A percentile compares a stretch with the other conserved stretches of the same genome.
Evolutionary conservation across 1,140 invertebrate species (phyloP).

Genomic region (Dreissena polymorpha): DNA sequence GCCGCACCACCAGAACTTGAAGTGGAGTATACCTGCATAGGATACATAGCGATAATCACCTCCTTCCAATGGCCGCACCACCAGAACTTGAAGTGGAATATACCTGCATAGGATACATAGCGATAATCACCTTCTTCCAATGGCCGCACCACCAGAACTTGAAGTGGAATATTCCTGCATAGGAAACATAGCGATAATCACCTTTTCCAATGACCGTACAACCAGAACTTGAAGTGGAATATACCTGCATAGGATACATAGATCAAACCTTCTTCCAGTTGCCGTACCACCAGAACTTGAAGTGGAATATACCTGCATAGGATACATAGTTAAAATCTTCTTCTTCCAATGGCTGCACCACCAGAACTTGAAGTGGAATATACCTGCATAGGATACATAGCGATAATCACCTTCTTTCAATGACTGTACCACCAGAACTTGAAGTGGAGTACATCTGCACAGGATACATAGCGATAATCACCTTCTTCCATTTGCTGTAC

Average conservation of each 20-base stretch:
- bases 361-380: constrained; percentile 88
- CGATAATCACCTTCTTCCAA: constrained; percentile 88
- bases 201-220: constrained; percentile 88
- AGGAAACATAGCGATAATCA: constrained; percentile 82
- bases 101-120: constrained; percentile 61
- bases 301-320: constrained; percentile 1
- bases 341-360: constrained; percentile 89
- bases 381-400: constrained; percentile 61
- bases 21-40: constrained; percentile 81
- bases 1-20: constrained; percentile 89
- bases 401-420: constrained; percentile 88
- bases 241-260: constrained; percentile 63
- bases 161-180: constrained; percentile 83
- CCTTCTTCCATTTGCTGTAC: constrained; percentile 88
- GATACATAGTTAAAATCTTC: no score
- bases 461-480: constrained; percentile 82
- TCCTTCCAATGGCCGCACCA: constrained; percentile 89
- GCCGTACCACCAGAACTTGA: no score
- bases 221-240: constrained; percentile 88
- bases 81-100: constrained; percentile 88
- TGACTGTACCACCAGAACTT: constrained; percentile 89
- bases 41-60: constrained; percentile 83
- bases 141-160: constrained; percentile 89
- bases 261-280: no score
- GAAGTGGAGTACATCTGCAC: constrained; percentile 83